These are phyloP conservation scores for Nomada lathburiana DNA, from an alignment of 2,888 invertebrate genomes.

Conservation along the genomic window DNA sequence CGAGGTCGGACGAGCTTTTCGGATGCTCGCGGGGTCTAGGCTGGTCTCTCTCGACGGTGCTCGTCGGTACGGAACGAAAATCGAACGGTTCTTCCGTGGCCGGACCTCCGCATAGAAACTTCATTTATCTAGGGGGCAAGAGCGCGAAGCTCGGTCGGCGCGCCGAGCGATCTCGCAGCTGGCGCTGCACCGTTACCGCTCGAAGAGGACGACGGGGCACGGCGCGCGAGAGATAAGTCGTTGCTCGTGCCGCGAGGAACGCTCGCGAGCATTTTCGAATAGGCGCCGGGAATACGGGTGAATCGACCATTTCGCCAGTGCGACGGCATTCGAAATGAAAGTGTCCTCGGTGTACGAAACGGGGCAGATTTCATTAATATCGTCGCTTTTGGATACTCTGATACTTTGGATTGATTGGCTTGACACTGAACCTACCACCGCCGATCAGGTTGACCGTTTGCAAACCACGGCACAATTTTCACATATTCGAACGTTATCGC, in stretches of 20 bases:
- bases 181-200: slow-evolving; percentile 65
- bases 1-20: not conserved
- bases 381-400: too few relatives aligned
- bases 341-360: too few relatives aligned
- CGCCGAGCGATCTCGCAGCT: slow-evolving; percentile 58
- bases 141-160: slow-evolving; percentile 39
- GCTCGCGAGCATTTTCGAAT: slow-evolving; percentile 20
- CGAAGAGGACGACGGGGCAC: slow-evolving; percentile 46
- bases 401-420: too few relatives aligned
- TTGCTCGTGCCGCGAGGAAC: slow-evolving; percentile 24
- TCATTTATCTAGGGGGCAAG: slow-evolving; percentile 55
- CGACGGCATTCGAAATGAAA: too few relatives aligned
- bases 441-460: too few relatives aligned
- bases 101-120: slow-evolving; percentile 48
- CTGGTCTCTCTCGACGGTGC: slow-evolving; percentile 12
- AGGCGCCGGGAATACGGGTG: not conserved
- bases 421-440: too few relatives aligned
- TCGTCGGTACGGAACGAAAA: slow-evolving; percentile 58
- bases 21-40: not conserved
- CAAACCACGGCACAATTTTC: too few relatives aligned
- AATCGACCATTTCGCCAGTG: not conserved
- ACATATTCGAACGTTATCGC: too few relatives aligned
- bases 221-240: slow-evolving; percentile 49
- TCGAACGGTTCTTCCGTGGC: slow-evolving; percentile 52
- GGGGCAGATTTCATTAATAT: too few relatives aligned